Percentiles rank a stretch among this genome's conserved stretches.
Conservation (phyloP, 1,140 invertebrate species). For the Drosophila burlai region DNA sequence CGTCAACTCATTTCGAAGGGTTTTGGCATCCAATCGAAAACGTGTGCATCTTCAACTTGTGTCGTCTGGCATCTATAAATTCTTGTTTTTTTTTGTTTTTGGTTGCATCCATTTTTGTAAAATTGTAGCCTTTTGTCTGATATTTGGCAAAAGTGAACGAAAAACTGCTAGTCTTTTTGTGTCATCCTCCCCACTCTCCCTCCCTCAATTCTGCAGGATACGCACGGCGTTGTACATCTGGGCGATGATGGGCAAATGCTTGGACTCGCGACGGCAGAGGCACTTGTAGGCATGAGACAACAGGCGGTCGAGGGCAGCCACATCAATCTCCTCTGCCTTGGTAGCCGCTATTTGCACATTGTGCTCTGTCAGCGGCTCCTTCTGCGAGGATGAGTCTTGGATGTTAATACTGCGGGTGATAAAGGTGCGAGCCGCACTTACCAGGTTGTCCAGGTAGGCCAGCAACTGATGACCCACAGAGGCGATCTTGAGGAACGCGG, state of each 20-base stretch:
- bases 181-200: conserved; percentile 4
- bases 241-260: conserved; percentile 62
- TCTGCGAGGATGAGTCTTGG: conserved; percentile 30
- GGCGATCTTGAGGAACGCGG: conserved; percentile 88
- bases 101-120: background rate
- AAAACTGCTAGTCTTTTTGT: conserved; percentile 37
- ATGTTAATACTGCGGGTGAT: conserved; percentile 44
- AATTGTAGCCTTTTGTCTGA: background rate
- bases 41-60: background rate
- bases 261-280: conserved; percentile 60
- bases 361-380: conserved; percentile 45
- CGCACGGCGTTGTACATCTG: conserved; percentile 84
- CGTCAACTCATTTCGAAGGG: background rate
- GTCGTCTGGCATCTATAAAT: background rate
- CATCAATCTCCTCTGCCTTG: conserved; percentile 70
- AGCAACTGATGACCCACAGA: conserved; percentile 89
- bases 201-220: conserved; percentile 58
- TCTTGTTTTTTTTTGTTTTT: background rate
- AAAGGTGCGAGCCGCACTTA: conserved; percentile 86
- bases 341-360: conserved; percentile 67
- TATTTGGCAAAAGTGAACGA: conserved; percentile 8
- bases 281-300: conserved; percentile 64
- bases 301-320: conserved; percentile 63
- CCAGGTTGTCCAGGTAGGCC: conserved; percentile 90
- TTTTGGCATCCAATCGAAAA: background rate